Base-by-base conservation (phyloP, 2,113 vertebrate species). In the Opisthocomus hoazin region DNA sequence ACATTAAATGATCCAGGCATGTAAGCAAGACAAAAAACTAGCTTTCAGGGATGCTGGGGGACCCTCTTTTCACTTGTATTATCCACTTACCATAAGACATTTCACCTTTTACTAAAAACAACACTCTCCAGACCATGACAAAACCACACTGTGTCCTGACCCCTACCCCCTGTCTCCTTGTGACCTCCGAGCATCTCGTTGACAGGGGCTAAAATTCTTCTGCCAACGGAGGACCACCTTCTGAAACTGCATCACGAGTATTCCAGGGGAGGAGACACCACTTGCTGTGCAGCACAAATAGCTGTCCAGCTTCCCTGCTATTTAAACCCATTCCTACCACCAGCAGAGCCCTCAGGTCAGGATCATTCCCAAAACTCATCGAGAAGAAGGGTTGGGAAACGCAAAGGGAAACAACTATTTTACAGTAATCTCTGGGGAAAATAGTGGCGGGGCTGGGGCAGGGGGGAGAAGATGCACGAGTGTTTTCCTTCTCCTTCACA, bases 401-500 rank as follows among this genome's bases (percentile, higher is more conserved):
- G n/a, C 30, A 29, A 46, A 45, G 81, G 50, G 14, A 54, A 86
- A 26, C 15, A 34, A 22, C 10, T 43, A 21, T 24, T 68, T 61
- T 34, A 22, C 8, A 37, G 43, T 6, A 26, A 51, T 51, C 58
- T 61, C 48, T n/a, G 34, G 30, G 32, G 46, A 68, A 41, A 61
- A 16, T 0, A 69, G 50, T 4, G 11, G 21, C 20, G 29, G 37
- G 65, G 56, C 51, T 66, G 65, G 45, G 34, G 34, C 6, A 10
- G 20, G 43, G 19, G 15, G 30, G 8, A 16, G 30, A 29, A 43
- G 78, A 15, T 6, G 23, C n/a, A 9, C 0, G 1, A 24, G 30
- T 29, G 17, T 43, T 74, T 29, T 24, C 71, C 77, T 68, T 30
- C n/a, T 29, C 56, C 61, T n/a, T 43, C 60, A 0, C 0, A 1